These are phyloP conservation scores for Melanogrammus aeglefinus DNA, from an alignment of 2,797 vertebrate species.

Conservation along the genomic window DNA sequence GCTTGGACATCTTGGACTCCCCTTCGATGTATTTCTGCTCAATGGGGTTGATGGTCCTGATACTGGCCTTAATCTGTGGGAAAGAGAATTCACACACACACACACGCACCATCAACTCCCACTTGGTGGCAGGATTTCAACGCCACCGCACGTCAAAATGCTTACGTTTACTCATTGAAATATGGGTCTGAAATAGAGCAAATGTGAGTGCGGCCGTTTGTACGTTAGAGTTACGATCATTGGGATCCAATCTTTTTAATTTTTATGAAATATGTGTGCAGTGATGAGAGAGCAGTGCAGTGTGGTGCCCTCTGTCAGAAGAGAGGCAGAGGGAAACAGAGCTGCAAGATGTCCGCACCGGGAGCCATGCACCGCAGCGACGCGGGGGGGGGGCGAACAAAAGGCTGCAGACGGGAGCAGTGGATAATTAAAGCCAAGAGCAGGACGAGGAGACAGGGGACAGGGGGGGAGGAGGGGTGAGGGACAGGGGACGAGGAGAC, in stretches of 20 bases:
- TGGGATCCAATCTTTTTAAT: too few relatives aligned
- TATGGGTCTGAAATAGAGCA: too few relatives aligned
- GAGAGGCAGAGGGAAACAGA: conserved; percentile 32
- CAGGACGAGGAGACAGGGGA: conserved; percentile 53
- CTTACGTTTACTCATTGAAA: too few relatives aligned
- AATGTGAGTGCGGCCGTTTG: too few relatives aligned
- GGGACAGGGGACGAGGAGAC: not conserved
- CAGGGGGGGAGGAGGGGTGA: too few relatives aligned
- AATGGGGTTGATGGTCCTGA: conserved; percentile 90
- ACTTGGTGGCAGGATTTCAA: too few relatives aligned
- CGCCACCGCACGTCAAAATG: too few relatives aligned
- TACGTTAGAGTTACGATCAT: too few relatives aligned
- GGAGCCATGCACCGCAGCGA: conserved; percentile 59
- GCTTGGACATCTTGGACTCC: conserved; percentile 95
- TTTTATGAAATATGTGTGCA: not conserved
- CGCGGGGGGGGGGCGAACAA: conserved; percentile 61
- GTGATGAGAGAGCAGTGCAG: too few relatives aligned
- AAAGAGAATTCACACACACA: conserved; percentile 15
- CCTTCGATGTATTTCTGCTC: conserved; percentile 98
- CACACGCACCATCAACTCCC: not conserved
- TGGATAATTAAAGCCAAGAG: conserved; percentile 76
- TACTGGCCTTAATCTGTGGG: conserved; percentile 90
- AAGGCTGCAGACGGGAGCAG: conserved; percentile 73
- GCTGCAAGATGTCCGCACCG: conserved; percentile 75
- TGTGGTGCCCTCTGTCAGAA: conserved; percentile 49